Evolutionary conservation across 2,888 invertebrate species (phyloP).

Genomic region (Drosophila lutescens): DNA sequence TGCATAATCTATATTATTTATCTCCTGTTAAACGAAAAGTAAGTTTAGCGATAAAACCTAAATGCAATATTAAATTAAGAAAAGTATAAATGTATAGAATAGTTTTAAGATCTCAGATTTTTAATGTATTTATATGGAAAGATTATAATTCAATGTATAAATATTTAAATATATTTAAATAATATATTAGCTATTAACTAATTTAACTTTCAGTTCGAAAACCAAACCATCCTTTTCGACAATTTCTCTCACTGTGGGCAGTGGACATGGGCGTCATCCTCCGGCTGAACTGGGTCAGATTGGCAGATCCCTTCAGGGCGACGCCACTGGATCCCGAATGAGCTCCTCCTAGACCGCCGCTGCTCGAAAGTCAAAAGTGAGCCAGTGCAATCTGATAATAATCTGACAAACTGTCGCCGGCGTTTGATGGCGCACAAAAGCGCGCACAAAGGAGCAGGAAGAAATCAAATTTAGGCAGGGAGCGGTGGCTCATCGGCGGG

Average conservation of each 20-base stretch:
- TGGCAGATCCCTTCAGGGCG: constrained; percentile 33
- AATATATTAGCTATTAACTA: no score
- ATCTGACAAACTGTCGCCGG: constrained; percentile 82
- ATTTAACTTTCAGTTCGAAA: no score
- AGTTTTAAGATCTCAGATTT: no score
- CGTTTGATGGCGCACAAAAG: constrained; percentile 77
- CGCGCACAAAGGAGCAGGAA: constrained; percentile 76
- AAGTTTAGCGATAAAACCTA: no score
- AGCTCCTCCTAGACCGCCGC: constrained; percentile 63
- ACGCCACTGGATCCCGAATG: constrained; percentile 14
- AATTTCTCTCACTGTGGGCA: background rate
- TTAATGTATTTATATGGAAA: no score
- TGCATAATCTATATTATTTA: no score
- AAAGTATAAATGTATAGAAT: no score
- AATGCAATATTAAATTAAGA: no score
- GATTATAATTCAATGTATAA: no score
- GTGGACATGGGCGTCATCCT: constrained; percentile 62
- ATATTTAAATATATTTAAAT: no score
- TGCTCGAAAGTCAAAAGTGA: constrained; percentile 76
- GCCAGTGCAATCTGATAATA: constrained; percentile 82
- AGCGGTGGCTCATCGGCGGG: constrained; percentile 19
- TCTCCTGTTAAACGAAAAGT: no score
- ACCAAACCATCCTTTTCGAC: no score
- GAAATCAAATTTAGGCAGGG: constrained; percentile 74
- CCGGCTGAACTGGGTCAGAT: constrained; percentile 61